phyloP scores from a whole-genome alignment of 2,888 invertebrate genomes.

The Microctonus aethiopoides region DNA sequence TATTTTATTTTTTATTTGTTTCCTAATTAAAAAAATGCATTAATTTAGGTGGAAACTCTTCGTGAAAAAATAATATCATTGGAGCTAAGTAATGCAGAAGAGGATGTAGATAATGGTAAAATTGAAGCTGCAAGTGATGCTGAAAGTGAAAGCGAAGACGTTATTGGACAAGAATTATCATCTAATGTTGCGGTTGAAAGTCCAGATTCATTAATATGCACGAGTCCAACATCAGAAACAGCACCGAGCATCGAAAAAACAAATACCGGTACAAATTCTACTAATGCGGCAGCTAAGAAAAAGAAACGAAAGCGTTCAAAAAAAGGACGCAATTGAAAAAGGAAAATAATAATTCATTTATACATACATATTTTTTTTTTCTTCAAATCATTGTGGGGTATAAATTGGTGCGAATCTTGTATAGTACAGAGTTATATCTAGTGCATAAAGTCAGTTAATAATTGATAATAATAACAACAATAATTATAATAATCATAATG shows the following conservation, averaged over 20 bases:
- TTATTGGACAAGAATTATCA: conserved; percentile 64
- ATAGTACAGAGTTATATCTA: conserved; percentile 27
- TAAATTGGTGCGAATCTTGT: conserved; percentile 39
- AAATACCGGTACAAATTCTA: conserved; percentile 54
- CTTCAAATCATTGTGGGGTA: neutral
- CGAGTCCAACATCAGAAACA: conserved; percentile 69
- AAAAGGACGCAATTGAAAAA: conserved; percentile 68
- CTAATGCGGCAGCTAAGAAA: conserved; percentile 60
- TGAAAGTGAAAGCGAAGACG: conserved; percentile 61
- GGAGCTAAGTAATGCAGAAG: conserved; percentile 80
- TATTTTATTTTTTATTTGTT: neutral
- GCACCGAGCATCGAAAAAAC: conserved; percentile 69
- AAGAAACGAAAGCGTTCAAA: conserved; percentile 70
- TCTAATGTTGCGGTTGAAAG: conserved; percentile 69
- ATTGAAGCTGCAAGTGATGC: conserved; percentile 59
- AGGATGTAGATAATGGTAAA: conserved; percentile 67
- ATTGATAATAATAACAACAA: neutral
- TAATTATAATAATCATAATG: no score
- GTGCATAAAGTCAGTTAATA: neutral
- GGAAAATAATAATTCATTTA: neutral
- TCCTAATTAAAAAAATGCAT: neutral
- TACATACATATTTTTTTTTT: neutral
- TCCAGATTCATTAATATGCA: conserved; percentile 69
- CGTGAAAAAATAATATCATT: conserved; percentile 92
- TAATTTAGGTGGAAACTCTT: conserved; percentile 84